A percentile compares a stretch with the other conserved stretches of the same genome.
Evolutionary conservation across 2,888 invertebrate species (phyloP).

Genomic region (Gisinianus flammeolus): DNA sequence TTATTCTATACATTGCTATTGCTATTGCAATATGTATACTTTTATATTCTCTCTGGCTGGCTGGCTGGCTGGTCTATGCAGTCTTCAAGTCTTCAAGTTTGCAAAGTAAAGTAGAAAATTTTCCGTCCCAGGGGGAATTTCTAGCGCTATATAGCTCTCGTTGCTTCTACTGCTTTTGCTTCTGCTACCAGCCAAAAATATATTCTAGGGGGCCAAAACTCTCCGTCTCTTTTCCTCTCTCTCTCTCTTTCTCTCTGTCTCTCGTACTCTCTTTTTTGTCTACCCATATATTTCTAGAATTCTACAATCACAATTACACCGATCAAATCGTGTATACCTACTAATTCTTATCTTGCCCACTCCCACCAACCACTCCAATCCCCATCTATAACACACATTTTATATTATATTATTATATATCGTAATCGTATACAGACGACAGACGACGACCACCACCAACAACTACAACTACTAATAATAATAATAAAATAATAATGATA

Average conservation of each 20-base stretch:
- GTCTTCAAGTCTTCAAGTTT: background rate
- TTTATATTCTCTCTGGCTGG: too few species aligned
- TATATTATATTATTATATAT: too few species aligned
- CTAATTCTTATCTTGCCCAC: constrained; percentile 18
- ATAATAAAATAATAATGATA: too few species aligned
- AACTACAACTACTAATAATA: background rate
- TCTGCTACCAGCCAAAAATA: constrained; percentile 20
- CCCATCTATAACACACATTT: too few species aligned
- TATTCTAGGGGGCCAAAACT: constrained; percentile 28
- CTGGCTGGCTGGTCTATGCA: background rate
- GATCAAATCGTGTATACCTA: constrained; percentile 12
- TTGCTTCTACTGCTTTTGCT: too few species aligned
- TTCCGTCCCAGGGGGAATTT: constrained; percentile 24
- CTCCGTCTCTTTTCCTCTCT: constrained; percentile 25
- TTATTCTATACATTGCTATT: too few species aligned
- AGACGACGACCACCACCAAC: background rate
- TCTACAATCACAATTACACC: background rate
- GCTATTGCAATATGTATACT: background rate
- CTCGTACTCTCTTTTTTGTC: constrained; percentile 5
- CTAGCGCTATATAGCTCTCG: too few species aligned
- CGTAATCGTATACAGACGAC: too few species aligned
- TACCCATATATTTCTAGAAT: background rate
- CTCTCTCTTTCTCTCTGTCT: constrained; percentile 27
- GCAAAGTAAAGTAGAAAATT: constrained; percentile 5
- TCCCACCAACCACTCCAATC: constrained; percentile 38